Evolutionary conservation across 2,888 invertebrate species (phyloP), one percentile per base, ranked within the genome.

Genomic region (Gibbula magus): DNA sequence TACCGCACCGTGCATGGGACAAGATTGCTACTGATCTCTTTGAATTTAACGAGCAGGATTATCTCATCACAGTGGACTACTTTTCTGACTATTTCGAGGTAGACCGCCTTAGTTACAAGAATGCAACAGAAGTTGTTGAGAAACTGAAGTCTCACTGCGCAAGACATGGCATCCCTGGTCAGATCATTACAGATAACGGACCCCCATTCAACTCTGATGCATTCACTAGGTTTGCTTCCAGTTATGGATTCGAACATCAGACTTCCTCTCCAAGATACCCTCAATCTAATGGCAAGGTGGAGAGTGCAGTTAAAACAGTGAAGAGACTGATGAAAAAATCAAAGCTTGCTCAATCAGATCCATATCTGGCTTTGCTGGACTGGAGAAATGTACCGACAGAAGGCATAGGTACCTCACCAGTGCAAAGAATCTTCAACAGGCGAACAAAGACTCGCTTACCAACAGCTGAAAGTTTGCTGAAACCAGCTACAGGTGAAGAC

Each of bases 361-460:
- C 79, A 4, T 83, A 79, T 79, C 75, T 82, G 1, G 78, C 81
- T 0, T 56, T 83, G 39, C 77, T 84, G 18, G 82, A 86, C 22
- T 83, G 81, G 39, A 54, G 81, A 32, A 84, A 84, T 74, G 56
- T n/a, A n/a, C n/a, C n/a, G n/a, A n/a, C n/a, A n/a, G n/a, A n/a
- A n/a, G n/a, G n/a, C n/a, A n/a, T n/a, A n/a, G n/a, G n/a, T n/a
- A n/a, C n/a, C n/a, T n/a, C n/a, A n/a, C n/a, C n/a, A n/a, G n/a
- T n/a, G n/a, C n/a, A n/a, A n/a, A n/a, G n/a, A n/a, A n/a, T n/a
- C n/a, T n/a, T n/a, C n/a, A n/a, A n/a, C n/a, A n/a, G n/a, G n/a
- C n/a, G n/a, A n/a, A n/a, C n/a, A n/a, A n/a, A n/a, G n/a, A n/a
- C n/a, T n/a, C n/a, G n/a, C n/a, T n/a, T n/a, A n/a, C n/a, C n/a